Percentiles rank a stretch among this genome's conserved stretches.
These are phyloP conservation scores for Eulemur albifrons DNA, from an alignment of 2,797 vertebrate genomes.

Conservation along the genomic window DNA sequence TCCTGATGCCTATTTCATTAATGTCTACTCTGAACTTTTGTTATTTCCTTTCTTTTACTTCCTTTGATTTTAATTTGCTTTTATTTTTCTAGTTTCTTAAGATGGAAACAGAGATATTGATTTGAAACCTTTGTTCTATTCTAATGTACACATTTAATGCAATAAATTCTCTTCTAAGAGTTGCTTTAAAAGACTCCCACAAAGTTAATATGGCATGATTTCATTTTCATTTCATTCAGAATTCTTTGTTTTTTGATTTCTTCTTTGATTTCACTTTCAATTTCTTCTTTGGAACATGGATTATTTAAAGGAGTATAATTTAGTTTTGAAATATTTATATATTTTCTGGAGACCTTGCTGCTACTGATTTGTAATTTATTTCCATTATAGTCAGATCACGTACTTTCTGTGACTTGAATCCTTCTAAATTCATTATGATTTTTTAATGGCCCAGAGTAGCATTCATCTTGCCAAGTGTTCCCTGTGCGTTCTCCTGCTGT, in stretches of 20 bases:
- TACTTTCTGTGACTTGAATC: background rate
- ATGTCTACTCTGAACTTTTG: too few relatives aligned
- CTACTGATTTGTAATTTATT: background rate
- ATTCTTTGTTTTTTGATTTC: background rate
- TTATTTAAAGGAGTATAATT: background rate
- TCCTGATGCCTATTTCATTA: too few relatives aligned
- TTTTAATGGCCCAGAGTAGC: background rate
- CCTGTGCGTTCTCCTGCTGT: background rate
- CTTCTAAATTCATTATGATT: background rate
- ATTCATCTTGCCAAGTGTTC: background rate
- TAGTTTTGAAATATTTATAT: background rate
- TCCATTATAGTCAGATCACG: background rate
- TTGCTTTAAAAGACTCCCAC: background rate
- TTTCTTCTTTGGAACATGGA: background rate
- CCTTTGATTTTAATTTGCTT: background rate
- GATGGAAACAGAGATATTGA: background rate
- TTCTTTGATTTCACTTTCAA: background rate
- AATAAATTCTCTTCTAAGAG: background rate
- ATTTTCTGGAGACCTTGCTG: background rate
- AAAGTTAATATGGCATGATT: background rate
- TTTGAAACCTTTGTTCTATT: background rate
- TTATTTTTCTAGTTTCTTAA: too few relatives aligned
- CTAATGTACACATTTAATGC: background rate
- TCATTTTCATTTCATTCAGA: background rate
- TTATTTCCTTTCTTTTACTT: background rate